phyloP scores from a whole-genome alignment of 2,113 vertebrate species.

The Tretioscincus oriximinensis region DNA sequence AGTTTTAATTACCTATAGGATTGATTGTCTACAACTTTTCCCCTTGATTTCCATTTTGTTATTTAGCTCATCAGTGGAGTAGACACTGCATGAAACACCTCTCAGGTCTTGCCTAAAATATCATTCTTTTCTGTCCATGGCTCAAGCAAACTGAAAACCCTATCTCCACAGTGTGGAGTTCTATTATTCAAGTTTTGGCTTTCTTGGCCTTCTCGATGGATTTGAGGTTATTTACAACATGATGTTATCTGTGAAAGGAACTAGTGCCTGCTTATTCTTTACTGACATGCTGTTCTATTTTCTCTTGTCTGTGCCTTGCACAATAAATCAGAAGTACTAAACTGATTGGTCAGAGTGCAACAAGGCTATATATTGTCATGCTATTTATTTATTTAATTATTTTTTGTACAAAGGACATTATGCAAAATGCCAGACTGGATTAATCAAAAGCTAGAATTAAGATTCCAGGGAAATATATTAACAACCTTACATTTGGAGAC shows the following conservation, averaged over 20 bases:
- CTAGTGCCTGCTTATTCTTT: neutral
- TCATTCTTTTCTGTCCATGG: neutral
- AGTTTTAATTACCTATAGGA: neutral
- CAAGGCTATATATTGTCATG: no score
- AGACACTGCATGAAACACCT: no score
- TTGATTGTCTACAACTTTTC: neutral
- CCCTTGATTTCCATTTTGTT: neutral
- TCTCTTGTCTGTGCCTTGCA: neutral
- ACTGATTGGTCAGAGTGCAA: neutral
- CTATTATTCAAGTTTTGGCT: neutral
- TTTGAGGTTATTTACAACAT: neutral
- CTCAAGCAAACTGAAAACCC: neutral
- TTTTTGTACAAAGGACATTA: no score
- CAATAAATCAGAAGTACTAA: neutral
- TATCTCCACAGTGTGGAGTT: no score
- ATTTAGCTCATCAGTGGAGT: no score
- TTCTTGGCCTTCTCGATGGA: neutral
- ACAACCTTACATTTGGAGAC: no score
- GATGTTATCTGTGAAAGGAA: neutral
- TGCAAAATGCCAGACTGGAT: no score
- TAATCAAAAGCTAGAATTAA: no score
- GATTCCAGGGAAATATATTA: no score
- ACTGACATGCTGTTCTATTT: neutral
- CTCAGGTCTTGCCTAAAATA: neutral
- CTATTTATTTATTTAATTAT: no score